A percentile compares a stretch with the other conserved stretches of the same genome.
These are phyloP conservation scores for Azemiops feae DNA, from an alignment of 2,113 vertebrate genomes.

Conservation along the genomic window DNA sequence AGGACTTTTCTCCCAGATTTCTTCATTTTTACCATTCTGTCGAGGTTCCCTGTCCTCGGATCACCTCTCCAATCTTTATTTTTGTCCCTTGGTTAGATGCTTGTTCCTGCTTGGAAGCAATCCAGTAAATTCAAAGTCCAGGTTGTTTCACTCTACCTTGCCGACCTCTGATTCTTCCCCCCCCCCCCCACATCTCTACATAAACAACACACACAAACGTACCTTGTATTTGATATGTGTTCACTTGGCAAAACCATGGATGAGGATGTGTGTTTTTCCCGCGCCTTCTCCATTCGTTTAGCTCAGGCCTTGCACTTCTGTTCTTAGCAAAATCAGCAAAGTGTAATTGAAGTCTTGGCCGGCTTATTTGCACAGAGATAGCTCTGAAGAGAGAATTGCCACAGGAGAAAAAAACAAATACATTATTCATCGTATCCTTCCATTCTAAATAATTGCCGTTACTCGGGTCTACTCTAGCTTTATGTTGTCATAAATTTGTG, in stretches of 20 bases:
- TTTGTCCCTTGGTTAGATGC: not conserved
- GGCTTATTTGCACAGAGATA: constrained; percentile 67
- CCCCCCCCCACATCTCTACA: not conserved
- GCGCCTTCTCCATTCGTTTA: constrained; percentile 13
- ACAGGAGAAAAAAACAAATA: constrained; percentile 67
- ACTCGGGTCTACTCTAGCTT: not conserved
- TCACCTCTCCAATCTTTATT: not conserved
- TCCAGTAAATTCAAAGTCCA: not conserved
- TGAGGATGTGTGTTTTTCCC: not conserved
- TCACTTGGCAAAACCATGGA: not conserved
- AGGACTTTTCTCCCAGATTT: not conserved
- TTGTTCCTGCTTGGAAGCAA: not conserved
- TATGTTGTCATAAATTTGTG: not conserved
- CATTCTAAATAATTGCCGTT: constrained; percentile 54
- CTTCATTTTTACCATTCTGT: not conserved
- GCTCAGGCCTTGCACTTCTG: constrained; percentile 23
- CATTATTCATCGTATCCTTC: constrained; percentile 65
- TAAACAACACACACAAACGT: not conserved
- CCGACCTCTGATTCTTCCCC: not conserved
- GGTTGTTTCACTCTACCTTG: not conserved
- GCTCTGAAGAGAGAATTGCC: constrained; percentile 58
- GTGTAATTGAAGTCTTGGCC: constrained; percentile 45
- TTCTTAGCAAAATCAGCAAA: constrained; percentile 58
- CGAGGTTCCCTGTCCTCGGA: not conserved
- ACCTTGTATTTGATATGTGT: not conserved